Evolutionary conservation across 1,140 invertebrate species (phyloP).

Genomic region (Calliphora vicina): DNA sequence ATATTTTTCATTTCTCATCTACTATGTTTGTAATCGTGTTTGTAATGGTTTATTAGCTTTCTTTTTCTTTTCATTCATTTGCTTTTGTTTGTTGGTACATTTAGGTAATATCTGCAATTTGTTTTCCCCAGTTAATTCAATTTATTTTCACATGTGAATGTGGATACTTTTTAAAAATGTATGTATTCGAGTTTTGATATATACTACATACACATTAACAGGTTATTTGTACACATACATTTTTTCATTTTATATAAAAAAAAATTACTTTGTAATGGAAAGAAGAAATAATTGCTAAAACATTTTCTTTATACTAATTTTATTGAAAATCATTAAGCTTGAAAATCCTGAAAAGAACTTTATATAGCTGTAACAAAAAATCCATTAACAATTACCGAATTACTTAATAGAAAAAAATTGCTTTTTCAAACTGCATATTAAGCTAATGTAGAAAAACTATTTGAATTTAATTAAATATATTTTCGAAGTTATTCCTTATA

Average conservation of each 20-base stretch:
- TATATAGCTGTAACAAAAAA: too few species aligned
- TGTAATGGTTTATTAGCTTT: conserved; percentile 1
- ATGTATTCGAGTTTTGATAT: not conserved
- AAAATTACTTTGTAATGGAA: not conserved
- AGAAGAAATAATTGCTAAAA: not conserved
- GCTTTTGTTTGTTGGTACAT: not conserved
- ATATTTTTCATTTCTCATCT: not conserved
- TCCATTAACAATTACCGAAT: too few species aligned
- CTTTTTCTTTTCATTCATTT: not conserved
- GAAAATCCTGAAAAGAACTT: too few species aligned
- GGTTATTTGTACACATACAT: not conserved
- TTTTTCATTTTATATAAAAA: not conserved
- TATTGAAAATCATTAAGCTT: not conserved
- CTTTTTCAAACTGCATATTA: too few species aligned
- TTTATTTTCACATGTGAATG: not conserved
- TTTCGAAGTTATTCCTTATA: not conserved
- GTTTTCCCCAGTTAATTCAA: not conserved
- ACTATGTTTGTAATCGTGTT: not conserved
- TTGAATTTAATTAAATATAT: too few species aligned
- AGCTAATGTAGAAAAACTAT: too few species aligned
- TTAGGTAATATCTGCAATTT: not conserved
- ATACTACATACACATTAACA: not conserved
- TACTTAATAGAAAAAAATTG: too few species aligned
- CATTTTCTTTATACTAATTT: not conserved
- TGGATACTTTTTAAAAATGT: not conserved